A percentile compares a stretch with the other conserved stretches of the same genome.
Conservation (phyloP, 2,888 invertebrate genomes). For the Digitonthophagus gazella region DNA sequence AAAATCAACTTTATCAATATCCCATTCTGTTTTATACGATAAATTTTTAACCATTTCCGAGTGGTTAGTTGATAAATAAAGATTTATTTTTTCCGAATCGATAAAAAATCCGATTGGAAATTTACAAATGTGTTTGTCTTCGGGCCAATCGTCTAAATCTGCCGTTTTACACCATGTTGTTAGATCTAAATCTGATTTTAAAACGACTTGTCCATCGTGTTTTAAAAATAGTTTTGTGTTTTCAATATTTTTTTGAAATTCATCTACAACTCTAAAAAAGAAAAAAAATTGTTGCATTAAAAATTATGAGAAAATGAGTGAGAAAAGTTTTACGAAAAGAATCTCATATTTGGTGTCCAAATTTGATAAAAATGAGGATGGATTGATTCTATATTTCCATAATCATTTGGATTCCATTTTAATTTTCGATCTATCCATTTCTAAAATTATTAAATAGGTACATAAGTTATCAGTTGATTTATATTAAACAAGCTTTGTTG, state of each 20-base stretch:
- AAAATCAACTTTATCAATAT: conserved; percentile 22
- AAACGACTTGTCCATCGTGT: background rate
- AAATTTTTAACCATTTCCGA: conserved; percentile 16
- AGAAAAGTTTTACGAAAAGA: conserved; percentile 33
- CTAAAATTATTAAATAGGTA: conserved; percentile 54
- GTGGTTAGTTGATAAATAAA: conserved; percentile 36
- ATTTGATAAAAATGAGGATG: conserved; percentile 58
- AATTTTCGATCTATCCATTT: conserved; percentile 63
- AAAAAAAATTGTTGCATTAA: conserved; percentile 1
- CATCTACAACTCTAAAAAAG: conserved; percentile 34
- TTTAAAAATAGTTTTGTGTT: background rate
- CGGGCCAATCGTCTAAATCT: conserved; percentile 49
- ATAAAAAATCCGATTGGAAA: conserved; percentile 47
- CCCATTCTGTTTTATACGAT: conserved; percentile 30
- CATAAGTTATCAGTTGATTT: too few species aligned
- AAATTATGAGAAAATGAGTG: conserved; percentile 11
- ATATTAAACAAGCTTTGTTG: too few species aligned
- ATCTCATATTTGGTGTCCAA: conserved; percentile 59
- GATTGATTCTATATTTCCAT: conserved; percentile 54
- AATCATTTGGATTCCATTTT: conserved; percentile 60
- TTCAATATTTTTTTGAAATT: background rate
- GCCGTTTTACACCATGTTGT: conserved; percentile 41
- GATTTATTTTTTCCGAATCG: conserved; percentile 37
- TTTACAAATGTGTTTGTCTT: conserved; percentile 48
- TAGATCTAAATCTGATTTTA: background rate